Base-by-base conservation (phyloP, 2,888 invertebrate species). In the Panopea generosa region DNA sequence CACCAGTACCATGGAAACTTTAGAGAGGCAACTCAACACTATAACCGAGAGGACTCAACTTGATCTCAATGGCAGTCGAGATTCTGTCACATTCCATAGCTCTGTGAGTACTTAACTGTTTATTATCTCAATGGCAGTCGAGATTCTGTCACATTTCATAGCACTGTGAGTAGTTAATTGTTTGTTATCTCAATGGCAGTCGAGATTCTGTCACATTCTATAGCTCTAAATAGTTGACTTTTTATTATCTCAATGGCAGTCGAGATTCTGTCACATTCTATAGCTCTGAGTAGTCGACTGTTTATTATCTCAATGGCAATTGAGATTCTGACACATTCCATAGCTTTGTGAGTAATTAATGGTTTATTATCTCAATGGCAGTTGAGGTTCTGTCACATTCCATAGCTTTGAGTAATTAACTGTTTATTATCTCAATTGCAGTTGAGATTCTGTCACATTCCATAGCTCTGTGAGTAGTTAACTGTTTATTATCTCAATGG, bases 1-100 rank as follows among this genome's bases (percentile, higher is more conserved):
- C 94, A 94, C 95, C 82, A 96, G 98, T 61, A 96, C 96, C 82
- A 98, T 98, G 98, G 97, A 98, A 93, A 96, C 96, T 0, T 94
- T 98, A 49, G 96, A 96, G 92, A 96, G 97, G 93, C 95, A 96
- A 77, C 93, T 98, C 84, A 93, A 95, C 65, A 94, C 93, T 73
- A 91, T 95, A 87, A 94, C 90, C 52, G 83, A 89, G 62, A 77
- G 84, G 40, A 90, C 91, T 43, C 85, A 90, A 63, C 77, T 92
- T 74, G 90, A 90, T 83, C 79, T 86, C 75, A 84, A 83, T 71
- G 89, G 90, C 80, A 87, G 89, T 77, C 84, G 87, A 66, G 83
- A 87, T 67, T 83, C 89, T 59, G 83, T 92, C 70, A 92, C 92
- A 92, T 92, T 92, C 91, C 92, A 91, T 75, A 91, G 91, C 76